Evolutionary conservation across 2,797 vertebrate genomes (phyloP).

Genomic region (Cephalopachus bancanus): DNA sequence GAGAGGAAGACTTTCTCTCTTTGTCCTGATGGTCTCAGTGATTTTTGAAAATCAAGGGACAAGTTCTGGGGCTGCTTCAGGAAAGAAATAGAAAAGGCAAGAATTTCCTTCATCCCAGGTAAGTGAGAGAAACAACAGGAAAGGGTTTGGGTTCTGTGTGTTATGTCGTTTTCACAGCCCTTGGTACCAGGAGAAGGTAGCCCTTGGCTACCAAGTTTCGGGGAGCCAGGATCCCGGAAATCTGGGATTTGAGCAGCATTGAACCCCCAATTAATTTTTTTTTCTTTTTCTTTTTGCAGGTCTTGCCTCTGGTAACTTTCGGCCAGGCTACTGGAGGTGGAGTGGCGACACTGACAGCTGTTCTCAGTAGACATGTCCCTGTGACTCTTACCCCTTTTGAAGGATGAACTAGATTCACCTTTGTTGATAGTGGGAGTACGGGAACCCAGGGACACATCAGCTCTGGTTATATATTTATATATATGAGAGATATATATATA

Average conservation of each 20-base stretch:
- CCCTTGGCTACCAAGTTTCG: background rate
- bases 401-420: background rate
- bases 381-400: background rate
- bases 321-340: background rate
- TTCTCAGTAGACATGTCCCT: background rate
- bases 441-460: background rate
- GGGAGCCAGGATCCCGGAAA: background rate
- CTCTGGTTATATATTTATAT: background rate
- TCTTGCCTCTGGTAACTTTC: background rate
- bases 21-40: background rate
- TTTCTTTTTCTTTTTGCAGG: background rate
- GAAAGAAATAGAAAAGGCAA: background rate
- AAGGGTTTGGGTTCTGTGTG: background rate
- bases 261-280: background rate
- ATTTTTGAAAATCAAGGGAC: background rate
- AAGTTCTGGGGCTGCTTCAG: background rate
- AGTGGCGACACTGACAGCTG: accelerated
- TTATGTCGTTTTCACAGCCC: background rate
- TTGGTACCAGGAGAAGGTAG: background rate
- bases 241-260: background rate
- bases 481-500: no score
- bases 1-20: background rate
- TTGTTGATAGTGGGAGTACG: background rate
- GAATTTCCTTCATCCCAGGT: background rate
- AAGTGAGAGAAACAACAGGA: background rate